Base-by-base conservation (phyloP, 2,888 invertebrate genomes). In the Pocota personata region DNA sequence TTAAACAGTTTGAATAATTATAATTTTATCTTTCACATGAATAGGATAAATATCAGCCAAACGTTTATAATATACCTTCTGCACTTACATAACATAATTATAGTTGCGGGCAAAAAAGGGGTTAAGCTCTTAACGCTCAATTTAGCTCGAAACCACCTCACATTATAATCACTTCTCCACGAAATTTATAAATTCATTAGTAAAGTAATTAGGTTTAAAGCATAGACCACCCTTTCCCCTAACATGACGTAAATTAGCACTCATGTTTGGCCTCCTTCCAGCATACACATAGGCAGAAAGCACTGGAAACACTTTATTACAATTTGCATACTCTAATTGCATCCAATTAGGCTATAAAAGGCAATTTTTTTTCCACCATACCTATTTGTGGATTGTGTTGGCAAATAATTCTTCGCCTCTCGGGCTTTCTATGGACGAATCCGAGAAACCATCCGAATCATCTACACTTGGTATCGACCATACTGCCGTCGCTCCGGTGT, bases 301-400 rank as follows among this genome's bases (percentile, higher is more conserved):
- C 46, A 57, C 67, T 32, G 40, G 69, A 69, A 83, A 69, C 78
- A 73, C 48, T 83, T 77, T 83, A 69, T 78, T 78, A 83, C 83
- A 79, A 78, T 83, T 83, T 83, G 83, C 83, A 83, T 83, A 73
- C 73, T 57, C 78, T 83, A 83, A 83, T 83, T 83, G 83, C 83
- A 79, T 57, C 78, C 83, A 83, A 83, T 83, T 83, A 83, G 55
- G 69, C 43, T 73, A 69, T 48, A 46, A 83, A 69, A 79, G 62
- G 60, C 57, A 69, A 83, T 83, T 83, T 79, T 83, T n/a, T 73
- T 67, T 69, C 78, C 72, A 67, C 27, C 60, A 21, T 46, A 52
- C 72, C 60, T 46, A 40, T 72, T 71, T 58, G 50, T 40, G 62
- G 60, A 55, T 27, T 72, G 14, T 43, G 16, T 37, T 69, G 37